Conservation (phyloP, 2,113 vertebrate genomes). For the Macquaria ambigua region DNA sequence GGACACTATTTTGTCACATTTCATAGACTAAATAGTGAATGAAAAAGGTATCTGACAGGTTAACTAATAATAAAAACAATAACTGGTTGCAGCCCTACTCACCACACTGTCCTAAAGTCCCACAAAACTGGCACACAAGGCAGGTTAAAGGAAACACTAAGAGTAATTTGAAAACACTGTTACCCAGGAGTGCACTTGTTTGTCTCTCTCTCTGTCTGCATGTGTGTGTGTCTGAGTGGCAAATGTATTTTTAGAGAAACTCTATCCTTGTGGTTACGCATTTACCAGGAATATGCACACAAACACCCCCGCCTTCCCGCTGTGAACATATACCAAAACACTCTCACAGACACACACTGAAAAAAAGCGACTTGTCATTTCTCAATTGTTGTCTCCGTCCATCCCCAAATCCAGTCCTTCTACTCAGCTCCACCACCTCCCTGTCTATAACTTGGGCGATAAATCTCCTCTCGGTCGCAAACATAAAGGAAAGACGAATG, state of each 20-base stretch:
- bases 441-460: slow-evolving; percentile 34
- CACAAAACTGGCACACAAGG: background rate
- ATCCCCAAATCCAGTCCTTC: slow-evolving; percentile 26
- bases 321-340: background rate
- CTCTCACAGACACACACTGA: background rate
- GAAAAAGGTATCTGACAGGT: background rate
- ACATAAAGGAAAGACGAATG: slow-evolving; percentile 34
- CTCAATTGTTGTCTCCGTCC: slow-evolving; percentile 36
- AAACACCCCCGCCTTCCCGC: background rate
- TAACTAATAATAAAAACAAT: background rate
- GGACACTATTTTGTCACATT: no score
- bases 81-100: background rate
- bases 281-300: slow-evolving; percentile 35
- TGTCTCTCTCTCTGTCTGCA: slow-evolving; percentile 8
- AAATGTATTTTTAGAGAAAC: slow-evolving; percentile 61
- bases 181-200: background rate
- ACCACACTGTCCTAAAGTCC: background rate
- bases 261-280: slow-evolving; percentile 10
- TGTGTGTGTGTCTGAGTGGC: background rate
- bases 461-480: slow-evolving; percentile 27
- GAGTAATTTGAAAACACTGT: background rate
- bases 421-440: slow-evolving; percentile 6
- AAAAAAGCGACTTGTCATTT: slow-evolving; percentile 23
- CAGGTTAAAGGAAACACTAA: background rate
- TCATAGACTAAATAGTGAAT: background rate